A percentile compares a stretch with the other conserved stretches of the same genome.
These are phyloP conservation scores for Oncorhynchus tshawytscha DNA, from an alignment of 2,113 vertebrate species.

Conservation along the genomic window DNA sequence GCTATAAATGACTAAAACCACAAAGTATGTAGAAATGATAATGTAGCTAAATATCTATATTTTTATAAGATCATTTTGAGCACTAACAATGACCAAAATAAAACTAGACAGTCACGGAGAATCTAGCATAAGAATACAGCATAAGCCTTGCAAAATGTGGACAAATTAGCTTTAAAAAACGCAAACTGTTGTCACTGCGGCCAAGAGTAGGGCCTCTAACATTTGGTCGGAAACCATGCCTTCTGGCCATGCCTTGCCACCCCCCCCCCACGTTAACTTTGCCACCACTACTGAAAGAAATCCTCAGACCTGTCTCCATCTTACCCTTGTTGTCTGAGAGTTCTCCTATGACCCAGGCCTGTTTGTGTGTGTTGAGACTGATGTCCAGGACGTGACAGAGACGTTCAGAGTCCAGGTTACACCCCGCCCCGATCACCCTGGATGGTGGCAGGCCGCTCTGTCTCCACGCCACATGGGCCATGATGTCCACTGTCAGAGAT, in stretches of 20 bases:
- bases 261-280: not conserved
- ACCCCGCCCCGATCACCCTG: conserved; percentile 87
- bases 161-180: no score
- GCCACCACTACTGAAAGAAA: not conserved
- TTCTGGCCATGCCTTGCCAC: not conserved
- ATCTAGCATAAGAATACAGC: no score
- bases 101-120: no score
- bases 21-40: no score
- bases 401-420: conserved; percentile 89
- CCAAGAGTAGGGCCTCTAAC: no score
- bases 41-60: no score
- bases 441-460: conserved; percentile 84
- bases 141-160: no score
- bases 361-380: conserved; percentile 73
- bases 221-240: no score
- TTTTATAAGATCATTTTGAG: no score
- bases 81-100: no score
- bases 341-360: conserved; percentile 90
- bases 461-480: conserved; percentile 92
- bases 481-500: conserved; percentile 83
- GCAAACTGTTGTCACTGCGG: no score
- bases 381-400: conserved; percentile 80
- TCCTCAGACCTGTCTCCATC: not conserved
- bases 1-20: no score
- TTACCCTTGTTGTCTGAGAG: conserved; percentile 91